These are phyloP conservation scores for Gnathonemus longibarbis DNA, from an alignment of 2,113 vertebrate species.

Conservation along the genomic window DNA sequence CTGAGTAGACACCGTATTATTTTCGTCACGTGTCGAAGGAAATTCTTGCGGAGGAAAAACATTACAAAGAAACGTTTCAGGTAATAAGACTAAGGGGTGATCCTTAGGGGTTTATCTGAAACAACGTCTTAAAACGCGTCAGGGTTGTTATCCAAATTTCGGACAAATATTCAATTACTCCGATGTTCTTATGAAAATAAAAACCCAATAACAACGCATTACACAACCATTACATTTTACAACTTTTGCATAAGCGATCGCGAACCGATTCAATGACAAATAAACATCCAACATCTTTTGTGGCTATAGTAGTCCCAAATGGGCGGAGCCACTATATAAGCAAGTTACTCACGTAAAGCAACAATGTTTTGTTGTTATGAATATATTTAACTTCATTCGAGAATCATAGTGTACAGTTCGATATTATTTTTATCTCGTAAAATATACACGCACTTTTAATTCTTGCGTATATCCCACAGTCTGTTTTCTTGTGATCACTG, in stretches of 20 bases:
- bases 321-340: slow-evolving; percentile 23
- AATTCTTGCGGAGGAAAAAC: not conserved
- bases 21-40: not conserved
- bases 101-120: not conserved
- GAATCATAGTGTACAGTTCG: not conserved
- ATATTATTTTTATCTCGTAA: not conserved
- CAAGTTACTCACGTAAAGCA: slow-evolving; percentile 17
- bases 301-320: slow-evolving; percentile 1
- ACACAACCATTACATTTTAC: not conserved
- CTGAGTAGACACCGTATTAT: not conserved
- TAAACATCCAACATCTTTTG: not conserved
- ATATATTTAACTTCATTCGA: not conserved
- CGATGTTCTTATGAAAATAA: not conserved
- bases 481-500: slow-evolving; percentile 20
- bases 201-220: not conserved
- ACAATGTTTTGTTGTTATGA: not conserved
- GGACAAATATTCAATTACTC: not conserved
- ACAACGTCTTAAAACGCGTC: not conserved
- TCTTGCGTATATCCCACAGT: not conserved
- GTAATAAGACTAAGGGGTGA: not conserved
- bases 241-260: not conserved
- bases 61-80: not conserved
- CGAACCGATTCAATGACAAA: not conserved
- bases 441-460: not conserved
- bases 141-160: not conserved